Percentiles rank a stretch among this genome's conserved stretches.
Evolutionary conservation across 2,113 vertebrate genomes (phyloP).

Genomic region (Myiopsitta monachus): DNA sequence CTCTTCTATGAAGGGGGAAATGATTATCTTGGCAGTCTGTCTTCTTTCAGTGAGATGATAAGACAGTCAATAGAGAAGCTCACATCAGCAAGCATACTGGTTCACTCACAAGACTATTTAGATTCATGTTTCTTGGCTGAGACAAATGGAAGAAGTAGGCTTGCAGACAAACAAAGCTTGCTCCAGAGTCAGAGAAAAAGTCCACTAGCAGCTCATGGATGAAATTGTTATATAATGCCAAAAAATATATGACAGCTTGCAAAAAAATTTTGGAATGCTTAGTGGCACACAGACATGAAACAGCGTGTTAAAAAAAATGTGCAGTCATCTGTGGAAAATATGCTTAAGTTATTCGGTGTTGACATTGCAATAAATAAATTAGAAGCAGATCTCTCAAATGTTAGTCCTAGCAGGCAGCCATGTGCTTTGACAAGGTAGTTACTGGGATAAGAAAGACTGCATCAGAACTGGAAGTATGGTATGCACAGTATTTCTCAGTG

Average conservation of each 20-base stretch:
- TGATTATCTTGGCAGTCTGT: neutral
- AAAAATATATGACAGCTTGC: slow-evolving; percentile 47
- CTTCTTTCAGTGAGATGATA: neutral
- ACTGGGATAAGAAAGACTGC: neutral
- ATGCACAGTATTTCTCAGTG: neutral
- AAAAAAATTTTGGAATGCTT: slow-evolving; percentile 43
- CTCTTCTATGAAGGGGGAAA: neutral
- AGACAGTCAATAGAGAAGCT: neutral
- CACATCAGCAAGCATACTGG: neutral
- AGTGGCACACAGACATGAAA: slow-evolving; percentile 25
- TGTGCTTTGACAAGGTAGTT: slow-evolving; percentile 16
- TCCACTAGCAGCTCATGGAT: slow-evolving; percentile 2
- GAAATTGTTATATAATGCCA: slow-evolving; percentile 39
- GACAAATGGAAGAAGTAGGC: neutral
- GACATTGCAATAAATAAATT: slow-evolving; percentile 50
- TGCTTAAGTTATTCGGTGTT: slow-evolving; percentile 57
- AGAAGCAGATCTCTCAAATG: slow-evolving; percentile 26
- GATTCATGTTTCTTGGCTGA: neutral
- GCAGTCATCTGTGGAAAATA: slow-evolving; percentile 57
- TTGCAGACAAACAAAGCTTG: neutral
- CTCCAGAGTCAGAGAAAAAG: neutral
- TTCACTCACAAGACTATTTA: neutral
- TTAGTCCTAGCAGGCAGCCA: slow-evolving; percentile 46
- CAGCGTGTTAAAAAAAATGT: slow-evolving; percentile 46
- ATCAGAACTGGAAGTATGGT: neutral